phyloP scores from a whole-genome alignment of 2,888 invertebrate genomes.

The Drosophila yooni region DNA sequence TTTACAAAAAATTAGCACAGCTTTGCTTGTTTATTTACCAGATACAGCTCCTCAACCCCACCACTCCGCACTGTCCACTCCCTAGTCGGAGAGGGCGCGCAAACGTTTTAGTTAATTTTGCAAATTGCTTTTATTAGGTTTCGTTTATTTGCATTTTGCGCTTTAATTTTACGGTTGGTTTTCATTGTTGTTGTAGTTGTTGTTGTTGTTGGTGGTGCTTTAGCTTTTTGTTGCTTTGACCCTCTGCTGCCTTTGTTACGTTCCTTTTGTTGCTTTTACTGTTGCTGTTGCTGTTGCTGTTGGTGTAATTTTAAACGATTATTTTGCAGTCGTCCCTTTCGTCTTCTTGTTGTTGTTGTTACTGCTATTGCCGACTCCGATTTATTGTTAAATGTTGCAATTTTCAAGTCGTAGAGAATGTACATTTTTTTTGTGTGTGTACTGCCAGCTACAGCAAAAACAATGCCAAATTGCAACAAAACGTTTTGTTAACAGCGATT shows the following conservation, averaged over 20 bases:
- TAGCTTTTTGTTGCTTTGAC: conserved; percentile 38
- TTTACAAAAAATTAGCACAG: conserved; percentile 82
- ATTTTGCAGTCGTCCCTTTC: conserved; percentile 29
- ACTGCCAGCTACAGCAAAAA: conserved; percentile 36
- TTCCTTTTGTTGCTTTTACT: conserved; percentile 25
- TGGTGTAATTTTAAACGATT: conserved; percentile 50
- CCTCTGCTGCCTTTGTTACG: conserved; percentile 70
- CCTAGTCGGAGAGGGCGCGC: conserved; percentile 22
- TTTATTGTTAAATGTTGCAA: conserved; percentile 73
- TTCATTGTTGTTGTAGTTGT: conserved; percentile 26
- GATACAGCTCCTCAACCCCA: neutral
- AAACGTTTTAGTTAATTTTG: conserved; percentile 76
- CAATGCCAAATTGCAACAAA: conserved; percentile 64
- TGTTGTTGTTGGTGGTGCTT: conserved; percentile 1
- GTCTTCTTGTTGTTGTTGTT: conserved; percentile 18
- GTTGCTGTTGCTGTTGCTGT: conserved; percentile 9
- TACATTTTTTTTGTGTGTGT: conserved; percentile 43
- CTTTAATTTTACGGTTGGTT: conserved; percentile 73
- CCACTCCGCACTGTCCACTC: neutral
- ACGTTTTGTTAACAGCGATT: conserved; percentile 34
- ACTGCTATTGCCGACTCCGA: conserved; percentile 34
- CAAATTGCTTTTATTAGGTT: conserved; percentile 82
- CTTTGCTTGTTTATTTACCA: conserved; percentile 73
- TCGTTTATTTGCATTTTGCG: conserved; percentile 81
- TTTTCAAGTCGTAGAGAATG: conserved; percentile 72